These are phyloP conservation scores for Antennarius maculatus DNA, from an alignment of 2,797 vertebrate genomes.

Conservation along the genomic window DNA sequence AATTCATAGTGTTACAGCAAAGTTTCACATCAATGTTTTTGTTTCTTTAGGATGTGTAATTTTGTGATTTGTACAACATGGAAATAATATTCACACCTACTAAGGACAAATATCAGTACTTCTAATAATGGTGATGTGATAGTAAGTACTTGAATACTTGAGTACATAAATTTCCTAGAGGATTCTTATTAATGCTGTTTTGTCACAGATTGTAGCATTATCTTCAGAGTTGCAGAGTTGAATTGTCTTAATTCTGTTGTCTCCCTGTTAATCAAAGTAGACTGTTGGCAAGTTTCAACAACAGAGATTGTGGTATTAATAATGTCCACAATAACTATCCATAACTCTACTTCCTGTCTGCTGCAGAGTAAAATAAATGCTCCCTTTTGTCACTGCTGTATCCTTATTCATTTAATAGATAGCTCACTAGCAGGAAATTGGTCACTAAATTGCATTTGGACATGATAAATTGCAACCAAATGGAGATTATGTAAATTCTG, in stretches of 20 bases:
- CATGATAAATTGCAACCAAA: slow-evolving; percentile 53
- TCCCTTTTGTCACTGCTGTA: slow-evolving; percentile 45
- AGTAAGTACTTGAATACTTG: not conserved
- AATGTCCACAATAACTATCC: slow-evolving; percentile 49
- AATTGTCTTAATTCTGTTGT: not conserved
- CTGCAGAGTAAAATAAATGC: slow-evolving; percentile 56
- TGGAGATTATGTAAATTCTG: slow-evolving; percentile 56
- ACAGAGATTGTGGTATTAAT: slow-evolving; percentile 52
- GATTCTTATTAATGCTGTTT: not conserved
- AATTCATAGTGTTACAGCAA: too few relatives aligned
- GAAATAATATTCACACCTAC: not conserved
- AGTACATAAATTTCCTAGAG: not conserved
- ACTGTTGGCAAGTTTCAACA: slow-evolving; percentile 11
- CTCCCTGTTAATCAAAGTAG: slow-evolving; percentile 27
- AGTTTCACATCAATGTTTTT: too few relatives aligned
- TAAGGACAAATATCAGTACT: not conserved
- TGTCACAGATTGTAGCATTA: not conserved
- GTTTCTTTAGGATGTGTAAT: not conserved
- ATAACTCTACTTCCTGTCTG: slow-evolving; percentile 36
- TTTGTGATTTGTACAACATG: not conserved
- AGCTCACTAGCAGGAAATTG: slow-evolving; percentile 52
- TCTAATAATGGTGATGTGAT: not conserved
- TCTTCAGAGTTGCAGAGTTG: not conserved
- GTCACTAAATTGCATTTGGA: slow-evolving; percentile 52
- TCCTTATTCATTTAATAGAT: slow-evolving; percentile 39